These are phyloP conservation scores for Hypomecis atomaria DNA, from an alignment of 2,888 invertebrate species.

Conservation along the genomic window DNA sequence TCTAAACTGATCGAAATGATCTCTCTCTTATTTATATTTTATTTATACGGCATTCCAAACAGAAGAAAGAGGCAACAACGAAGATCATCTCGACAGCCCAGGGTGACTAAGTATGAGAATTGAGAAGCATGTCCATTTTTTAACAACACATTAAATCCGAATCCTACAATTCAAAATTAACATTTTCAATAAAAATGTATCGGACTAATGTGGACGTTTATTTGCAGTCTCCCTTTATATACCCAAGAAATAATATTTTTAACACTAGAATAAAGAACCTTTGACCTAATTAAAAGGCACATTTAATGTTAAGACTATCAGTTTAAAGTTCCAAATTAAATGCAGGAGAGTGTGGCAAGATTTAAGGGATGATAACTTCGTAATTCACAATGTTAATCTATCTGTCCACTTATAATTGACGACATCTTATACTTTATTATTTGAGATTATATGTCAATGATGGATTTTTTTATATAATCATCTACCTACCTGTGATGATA, in stretches of 20 bases:
- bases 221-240: slow-evolving; percentile 31
- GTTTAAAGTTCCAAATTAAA: slow-evolving; percentile 60
- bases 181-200: slow-evolving; percentile 31
- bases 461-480: neutral
- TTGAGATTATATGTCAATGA: slow-evolving; percentile 15
- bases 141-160: slow-evolving; percentile 28
- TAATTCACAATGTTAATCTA: neutral
- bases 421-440: slow-evolving; percentile 6
- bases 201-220: slow-evolving; percentile 46
- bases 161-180: slow-evolving; percentile 26
- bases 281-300: slow-evolving; percentile 28
- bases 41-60: no score
- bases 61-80: no score
- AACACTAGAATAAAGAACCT: slow-evolving; percentile 32
- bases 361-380: slow-evolving; percentile 30
- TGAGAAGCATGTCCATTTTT: neutral
- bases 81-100: no score
- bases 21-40: no score
- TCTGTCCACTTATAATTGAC: neutral
- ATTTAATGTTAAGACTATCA: slow-evolving; percentile 40
- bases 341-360: slow-evolving; percentile 76
- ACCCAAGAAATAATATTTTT: slow-evolving; percentile 13
- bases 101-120: no score
- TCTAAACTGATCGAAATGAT: no score
- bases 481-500: neutral